These are phyloP conservation scores for Cephus runcator DNA, from an alignment of 2,888 invertebrate species.

Conservation along the genomic window DNA sequence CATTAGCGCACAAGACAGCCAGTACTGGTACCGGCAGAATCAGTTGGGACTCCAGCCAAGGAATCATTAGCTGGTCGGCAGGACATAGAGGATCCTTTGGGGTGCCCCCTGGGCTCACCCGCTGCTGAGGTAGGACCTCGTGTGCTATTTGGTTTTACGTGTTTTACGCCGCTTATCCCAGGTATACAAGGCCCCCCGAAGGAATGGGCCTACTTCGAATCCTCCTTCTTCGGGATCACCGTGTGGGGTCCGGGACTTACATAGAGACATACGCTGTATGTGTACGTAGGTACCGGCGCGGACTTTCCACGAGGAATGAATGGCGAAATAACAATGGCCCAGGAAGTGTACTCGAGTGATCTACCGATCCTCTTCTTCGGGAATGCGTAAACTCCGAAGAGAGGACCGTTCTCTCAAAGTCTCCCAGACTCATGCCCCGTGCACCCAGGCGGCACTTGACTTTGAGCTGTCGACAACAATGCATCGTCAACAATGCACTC, in stretches of 20 bases:
- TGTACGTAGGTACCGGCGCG: conserved; percentile 36
- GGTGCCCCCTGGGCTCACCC: not conserved
- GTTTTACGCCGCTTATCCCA: conserved; percentile 42
- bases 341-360: conserved; percentile 61
- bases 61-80: conserved; percentile 22
- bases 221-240: conserved; percentile 48
- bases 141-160: conserved; percentile 45
- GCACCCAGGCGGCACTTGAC: conserved; percentile 51
- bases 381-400: conserved; percentile 16
- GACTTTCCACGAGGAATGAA: conserved; percentile 41
- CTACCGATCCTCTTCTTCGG: conserved; percentile 43
- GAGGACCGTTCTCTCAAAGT: conserved; percentile 12
- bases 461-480: conserved; percentile 50
- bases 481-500: conserved; percentile 42
- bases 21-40: not conserved
- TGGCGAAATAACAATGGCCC: conserved; percentile 48
- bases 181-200: conserved; percentile 28
- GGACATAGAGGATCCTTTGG: not conserved
- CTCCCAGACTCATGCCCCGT: not conserved
- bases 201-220: conserved; percentile 26
- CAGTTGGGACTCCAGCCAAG: not conserved
- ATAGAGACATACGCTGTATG: not conserved
- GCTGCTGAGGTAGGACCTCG: conserved; percentile 28
- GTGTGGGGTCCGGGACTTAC: conserved; percentile 53
- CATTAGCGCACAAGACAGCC: not conserved